phyloP scores from a whole-genome alignment of 2,113 vertebrate species.

The Festucalex cinctus region DNA sequence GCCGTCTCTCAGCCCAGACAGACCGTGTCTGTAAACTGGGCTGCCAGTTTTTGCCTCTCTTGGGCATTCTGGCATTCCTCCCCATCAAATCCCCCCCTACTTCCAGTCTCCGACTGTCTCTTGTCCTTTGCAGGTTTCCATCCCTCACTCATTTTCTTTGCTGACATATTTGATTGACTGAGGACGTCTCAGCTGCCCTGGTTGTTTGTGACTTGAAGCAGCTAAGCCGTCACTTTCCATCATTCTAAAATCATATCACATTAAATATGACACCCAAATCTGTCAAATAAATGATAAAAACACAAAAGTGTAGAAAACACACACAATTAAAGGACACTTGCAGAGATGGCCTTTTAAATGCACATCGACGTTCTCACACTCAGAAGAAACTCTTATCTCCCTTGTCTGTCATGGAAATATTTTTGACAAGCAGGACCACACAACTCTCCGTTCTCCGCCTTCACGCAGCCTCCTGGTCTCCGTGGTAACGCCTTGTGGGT shows the following conservation, averaged over 20 bases:
- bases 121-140: slow-evolving; percentile 49
- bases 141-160: slow-evolving; percentile 29
- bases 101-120: slow-evolving; percentile 59
- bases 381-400: slow-evolving; percentile 39
- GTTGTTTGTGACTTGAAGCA: not conserved
- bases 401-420: slow-evolving; percentile 42
- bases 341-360: slow-evolving; percentile 16
- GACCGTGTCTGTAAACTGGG: slow-evolving; percentile 75
- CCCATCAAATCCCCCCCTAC: slow-evolving; percentile 50
- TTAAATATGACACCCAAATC: not conserved
- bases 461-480: slow-evolving; percentile 36
- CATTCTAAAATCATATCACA: not conserved
- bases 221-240: not conserved
- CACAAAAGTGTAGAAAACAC: not conserved
- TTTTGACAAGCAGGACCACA: slow-evolving; percentile 55
- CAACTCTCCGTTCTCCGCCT: slow-evolving; percentile 33
- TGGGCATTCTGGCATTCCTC: slow-evolving; percentile 88
- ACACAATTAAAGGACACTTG: slow-evolving; percentile 17
- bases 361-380: slow-evolving; percentile 24
- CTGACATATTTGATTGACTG: slow-evolving; percentile 8
- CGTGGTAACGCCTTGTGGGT: slow-evolving; percentile 47
- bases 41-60: slow-evolving; percentile 81
- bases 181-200: slow-evolving; percentile 2
- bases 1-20: slow-evolving; percentile 71
- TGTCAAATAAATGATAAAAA: not conserved